Conservation (phyloP, 2,113 vertebrate genomes). For the Baryphthengus martii region DNA sequence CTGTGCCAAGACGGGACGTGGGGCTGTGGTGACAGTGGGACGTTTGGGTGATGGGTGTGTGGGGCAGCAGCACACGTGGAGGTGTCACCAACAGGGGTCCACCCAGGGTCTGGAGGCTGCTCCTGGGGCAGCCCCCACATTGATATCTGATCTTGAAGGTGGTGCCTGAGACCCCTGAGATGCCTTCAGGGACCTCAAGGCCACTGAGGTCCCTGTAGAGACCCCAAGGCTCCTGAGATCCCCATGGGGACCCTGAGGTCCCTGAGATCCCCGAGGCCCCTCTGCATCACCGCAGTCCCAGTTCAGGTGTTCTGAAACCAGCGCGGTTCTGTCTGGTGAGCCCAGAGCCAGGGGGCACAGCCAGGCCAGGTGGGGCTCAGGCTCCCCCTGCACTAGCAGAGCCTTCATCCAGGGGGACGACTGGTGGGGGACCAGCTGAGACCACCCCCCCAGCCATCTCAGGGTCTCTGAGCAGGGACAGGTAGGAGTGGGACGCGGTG, state of each 20-base stretch:
- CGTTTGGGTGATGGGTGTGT: rapidly evolving
- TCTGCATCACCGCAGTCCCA: background rate
- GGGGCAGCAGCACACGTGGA: background rate
- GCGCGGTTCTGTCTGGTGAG: background rate
- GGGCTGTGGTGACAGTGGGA: background rate
- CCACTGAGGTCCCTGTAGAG: too few species aligned
- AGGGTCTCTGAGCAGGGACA: background rate
- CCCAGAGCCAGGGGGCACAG: background rate
- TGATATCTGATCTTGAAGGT: too few species aligned
- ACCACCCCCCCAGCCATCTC: too few species aligned
- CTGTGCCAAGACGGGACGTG: rapidly evolving
- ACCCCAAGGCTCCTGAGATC: too few species aligned
- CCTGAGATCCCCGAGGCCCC: background rate
- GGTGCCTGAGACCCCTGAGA: too few species aligned
- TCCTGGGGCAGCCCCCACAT: too few species aligned
- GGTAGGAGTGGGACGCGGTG: too few species aligned
- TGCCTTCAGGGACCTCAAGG: background rate
- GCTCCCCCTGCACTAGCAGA: rapidly evolving
- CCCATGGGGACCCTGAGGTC: background rate
- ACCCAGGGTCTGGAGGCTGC: background rate
- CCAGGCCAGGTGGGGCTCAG: background rate
- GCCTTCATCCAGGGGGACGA: too few species aligned
- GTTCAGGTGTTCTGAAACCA: background rate
- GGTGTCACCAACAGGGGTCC: background rate
- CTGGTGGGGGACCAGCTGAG: background rate